Conservation (phyloP, 2,888 invertebrate species). For the Gandaritis pyraliata region DNA sequence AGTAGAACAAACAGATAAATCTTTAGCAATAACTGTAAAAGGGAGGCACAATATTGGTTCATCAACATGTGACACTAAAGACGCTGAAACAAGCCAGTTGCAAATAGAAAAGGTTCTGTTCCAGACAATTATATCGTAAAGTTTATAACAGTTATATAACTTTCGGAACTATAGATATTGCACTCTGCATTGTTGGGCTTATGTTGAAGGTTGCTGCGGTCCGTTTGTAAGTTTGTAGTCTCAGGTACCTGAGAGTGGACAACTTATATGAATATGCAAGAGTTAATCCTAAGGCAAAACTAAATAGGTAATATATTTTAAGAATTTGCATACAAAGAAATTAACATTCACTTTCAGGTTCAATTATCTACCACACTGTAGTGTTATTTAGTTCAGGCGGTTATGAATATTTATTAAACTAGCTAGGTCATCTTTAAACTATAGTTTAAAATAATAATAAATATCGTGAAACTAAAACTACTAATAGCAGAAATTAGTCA, state of each 20-base stretch:
- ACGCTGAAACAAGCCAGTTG: conserved; percentile 51
- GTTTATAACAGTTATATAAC: conserved; percentile 26
- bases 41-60: conserved; percentile 7
- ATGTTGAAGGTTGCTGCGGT: conserved; percentile 56
- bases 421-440: conserved; percentile 7
- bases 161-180: conserved; percentile 42
- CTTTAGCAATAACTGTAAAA: conserved; percentile 18
- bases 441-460: too few species aligned
- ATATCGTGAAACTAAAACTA: too few species aligned
- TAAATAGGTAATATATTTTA: conserved; percentile 11
- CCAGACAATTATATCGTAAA: conserved; percentile 63
- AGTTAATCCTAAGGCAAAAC: conserved; percentile 41
- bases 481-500: too few species aligned
- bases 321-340: conserved; percentile 32
- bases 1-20: neutral
- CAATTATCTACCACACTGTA: neutral
- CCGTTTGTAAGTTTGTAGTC: too few species aligned
- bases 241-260: conserved; percentile 56
- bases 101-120: conserved; percentile 45
- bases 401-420: conserved; percentile 4
- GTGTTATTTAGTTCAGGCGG: conserved; percentile 5
- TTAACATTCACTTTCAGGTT: conserved; percentile 23
- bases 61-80: conserved; percentile 47
- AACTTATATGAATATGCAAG: conserved; percentile 55
- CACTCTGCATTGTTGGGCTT: conserved; percentile 58